Base-by-base conservation (phyloP, 2,113 vertebrate genomes). In the Ceyx cyanopectus region DNA sequence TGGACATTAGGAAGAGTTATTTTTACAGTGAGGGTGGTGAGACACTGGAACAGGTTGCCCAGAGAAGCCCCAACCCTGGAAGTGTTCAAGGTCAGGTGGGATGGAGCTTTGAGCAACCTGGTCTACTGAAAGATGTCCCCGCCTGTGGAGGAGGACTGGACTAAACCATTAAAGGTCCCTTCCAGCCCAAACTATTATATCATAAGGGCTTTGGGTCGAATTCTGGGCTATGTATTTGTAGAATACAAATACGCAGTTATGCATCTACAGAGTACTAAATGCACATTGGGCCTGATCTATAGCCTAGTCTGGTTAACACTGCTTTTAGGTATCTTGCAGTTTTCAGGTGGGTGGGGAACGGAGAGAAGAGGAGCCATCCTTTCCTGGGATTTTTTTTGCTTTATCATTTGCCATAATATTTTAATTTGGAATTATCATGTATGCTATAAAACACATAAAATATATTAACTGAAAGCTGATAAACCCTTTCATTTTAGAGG, bases 201-300 rank as follows among this genome's bases (percentile, higher is more conserved):
- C 15, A 1, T 2, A 53, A 15, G 10, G 14, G 48, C 50, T 48
- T 10, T 40, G 19, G 37, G 34, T 34, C 13, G 70, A 70, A 61
- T 30, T 26, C 30, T 37, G 34, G 2, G 0, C 65, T 90, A 48
- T 4, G 24, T 24, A 53, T 60, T 62, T 62, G 46, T 11, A 21
- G 54, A 78, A 60, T 30, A 68, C 37, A 57, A 37, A 69, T 27
- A 41, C 0, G 3, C 45, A 60, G 60, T 34, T 62, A 46, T 5
- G 21, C 32, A 57, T 69, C 40, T 30, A 15, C 3, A 26, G 48
- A 50, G 22, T 50, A 50, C 48, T 50, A 22, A 9, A 18, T 1
- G 6, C 41, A 30, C 0, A 0, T 4, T 48, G 21, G 20, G 57
- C 60, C 23, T 12, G 40, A 12, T 18, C 43, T 57, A 5, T 2